Evolutionary conservation across 1,140 invertebrate species (phyloP), one percentile per base, ranked within the genome.

Genomic region (Oedothorax gibbosus): DNA sequence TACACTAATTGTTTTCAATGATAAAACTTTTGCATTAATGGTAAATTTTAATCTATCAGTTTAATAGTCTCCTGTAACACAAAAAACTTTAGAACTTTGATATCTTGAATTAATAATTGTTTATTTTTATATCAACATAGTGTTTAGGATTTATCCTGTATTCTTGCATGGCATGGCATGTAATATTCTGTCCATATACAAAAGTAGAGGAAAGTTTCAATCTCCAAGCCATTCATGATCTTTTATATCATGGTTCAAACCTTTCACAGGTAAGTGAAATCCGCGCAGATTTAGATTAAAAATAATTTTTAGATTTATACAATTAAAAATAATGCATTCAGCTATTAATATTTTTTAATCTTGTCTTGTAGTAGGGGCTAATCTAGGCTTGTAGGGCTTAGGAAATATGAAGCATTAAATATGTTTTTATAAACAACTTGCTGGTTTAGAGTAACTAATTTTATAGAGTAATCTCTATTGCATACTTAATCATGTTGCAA

Each of bases 141-240:
- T 14, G 53, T 65, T 11, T 84, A 20, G 81, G 50, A 53, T 12
- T 49, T 18, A 35, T 76, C 3, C 50, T 84, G 0, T 84, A 84
- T 68, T n/a, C 50, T 18, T 14, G 53, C 18, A 84, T 84, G 81
- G 7, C 21, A 56, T 62, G 69, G 54, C 95, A 98, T 90, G 90
- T 99, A 64, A 88, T 97, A 72, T 93, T 96, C 87, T 98, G 96
- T 89, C 98, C 98, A 66, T 99, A 95, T 89, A 99, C 97, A 0
- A 99, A 99, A 95, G 98, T 99, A 11, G 98, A 99, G 91, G 99
- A 99, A 92, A 99, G 97, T 91, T 99, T 99, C 89, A 99, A 99
- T 91, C 92, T 99, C 21, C 96, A 99, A 92, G 98, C 99, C 14
- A 96, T 95, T 90, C 99, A 99, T 91, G 99, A 99, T 92, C 93